Base-by-base conservation (phyloP, 1,140 invertebrate genomes). In the Ceratina australensis region DNA sequence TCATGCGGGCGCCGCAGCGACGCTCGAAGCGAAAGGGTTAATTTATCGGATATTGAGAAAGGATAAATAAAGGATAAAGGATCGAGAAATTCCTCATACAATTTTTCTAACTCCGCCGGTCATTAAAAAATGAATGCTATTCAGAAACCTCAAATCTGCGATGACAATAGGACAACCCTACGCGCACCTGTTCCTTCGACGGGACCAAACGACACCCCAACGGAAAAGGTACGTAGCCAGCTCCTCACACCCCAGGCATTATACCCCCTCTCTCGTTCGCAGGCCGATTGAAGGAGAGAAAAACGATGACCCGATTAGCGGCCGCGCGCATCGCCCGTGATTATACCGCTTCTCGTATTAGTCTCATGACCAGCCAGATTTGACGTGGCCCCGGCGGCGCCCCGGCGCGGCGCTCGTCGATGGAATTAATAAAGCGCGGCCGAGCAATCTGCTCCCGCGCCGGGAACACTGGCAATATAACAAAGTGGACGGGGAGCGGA, bases 381-480 rank as follows among this genome's bases (percentile, higher is more conserved):
- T 86, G 79, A 87, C 87, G 87, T 86, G 33, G 33, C 5, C 82
- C 81, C 63, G 87, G 86, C 63, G 87, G 86, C 85, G 85, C 88
- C 88, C 89, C 86, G 77, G 85, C 88, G 87, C 89, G 86, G 77
- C 54, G 18, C 49, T 81, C 80, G 81, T 69, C 87, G 89, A 90
- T 90, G 88, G 88, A 92, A 92, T 92, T 92, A 92, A 92, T 92
- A 92, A 92, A 90, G 90, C 90, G 87, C 86, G 85, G 79, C 79
- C 72, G 33, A 78, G 83, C 88, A 89, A 90, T 90, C 90, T 91
- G 90, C 85, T 91, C 80, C 84, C 59, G 56, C 74, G 64, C 10
- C 71, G 52, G 69, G 52, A 33, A 72, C 72, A 64, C 72, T 75
- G 65, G 68, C 85, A 87, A 86, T 87, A 86, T 85, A 87, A 83